These are phyloP conservation scores for Hirudo medicinalis DNA, from an alignment of 1,140 invertebrate genomes.

Conservation along the genomic window DNA sequence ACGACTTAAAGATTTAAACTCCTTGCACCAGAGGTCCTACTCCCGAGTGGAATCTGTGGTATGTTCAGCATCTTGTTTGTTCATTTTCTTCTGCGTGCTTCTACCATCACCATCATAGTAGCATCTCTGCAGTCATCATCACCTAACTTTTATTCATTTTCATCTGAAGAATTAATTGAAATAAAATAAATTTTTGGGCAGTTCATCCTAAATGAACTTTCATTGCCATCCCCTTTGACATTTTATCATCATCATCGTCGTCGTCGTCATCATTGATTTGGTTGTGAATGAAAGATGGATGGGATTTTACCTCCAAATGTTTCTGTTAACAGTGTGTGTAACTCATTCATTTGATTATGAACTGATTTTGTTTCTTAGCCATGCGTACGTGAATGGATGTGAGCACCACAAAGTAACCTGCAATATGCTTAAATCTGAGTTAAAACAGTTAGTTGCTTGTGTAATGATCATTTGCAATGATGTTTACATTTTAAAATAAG, in stretches of 20 bases:
- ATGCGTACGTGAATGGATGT: no score
- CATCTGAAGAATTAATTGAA: no score
- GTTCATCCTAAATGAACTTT: neutral
- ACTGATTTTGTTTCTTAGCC: no score
- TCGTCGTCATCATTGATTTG: neutral
- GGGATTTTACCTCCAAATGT: neutral
- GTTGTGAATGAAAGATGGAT: neutral
- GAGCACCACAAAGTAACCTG: no score
- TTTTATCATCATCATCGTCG: constrained; percentile 14
- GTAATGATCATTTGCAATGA: no score
- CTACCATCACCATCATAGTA: neutral
- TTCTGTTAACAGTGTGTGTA: no score
- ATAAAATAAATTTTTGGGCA: no score
- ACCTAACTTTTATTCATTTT: neutral
- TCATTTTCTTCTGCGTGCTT: neutral
- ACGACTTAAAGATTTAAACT: constrained; percentile 42
- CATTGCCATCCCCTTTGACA: neutral
- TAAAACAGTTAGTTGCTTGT: no score
- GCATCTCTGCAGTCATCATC: neutral
- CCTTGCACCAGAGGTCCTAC: neutral
- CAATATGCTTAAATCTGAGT: no score
- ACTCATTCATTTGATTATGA: no score
- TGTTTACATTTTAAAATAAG: no score
- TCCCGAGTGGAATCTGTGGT: neutral
- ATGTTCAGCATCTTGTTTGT: neutral